Conservation (phyloP, 2,888 invertebrate genomes). For the Lochmaea capreae region DNA sequence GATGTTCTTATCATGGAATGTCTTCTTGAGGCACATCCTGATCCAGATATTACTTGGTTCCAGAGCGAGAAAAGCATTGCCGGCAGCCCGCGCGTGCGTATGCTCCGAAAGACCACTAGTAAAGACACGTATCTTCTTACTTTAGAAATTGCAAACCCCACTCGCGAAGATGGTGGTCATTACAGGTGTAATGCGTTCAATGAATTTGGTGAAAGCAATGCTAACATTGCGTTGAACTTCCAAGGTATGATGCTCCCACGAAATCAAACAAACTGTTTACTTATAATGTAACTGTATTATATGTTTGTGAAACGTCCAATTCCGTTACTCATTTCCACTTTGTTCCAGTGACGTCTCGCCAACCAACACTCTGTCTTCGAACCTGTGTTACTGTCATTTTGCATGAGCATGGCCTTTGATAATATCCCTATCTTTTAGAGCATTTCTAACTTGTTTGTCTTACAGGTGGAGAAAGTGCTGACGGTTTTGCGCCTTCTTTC, state of each 20-base stretch:
- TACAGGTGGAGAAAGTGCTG: slow-evolving; percentile 91
- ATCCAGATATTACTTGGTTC: slow-evolving; percentile 96
- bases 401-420: slow-evolving; percentile 66
- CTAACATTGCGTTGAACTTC: slow-evolving; percentile 99
- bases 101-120: slow-evolving; percentile 88
- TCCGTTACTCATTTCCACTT: slow-evolving; percentile 57
- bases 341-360: slow-evolving; percentile 57
- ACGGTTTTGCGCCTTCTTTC: slow-evolving; percentile 96
- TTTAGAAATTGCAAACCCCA: slow-evolving; percentile 94
- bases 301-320: slow-evolving; percentile 59
- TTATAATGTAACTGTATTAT: slow-evolving; percentile 48
- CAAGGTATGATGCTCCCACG: slow-evolving; percentile 80
- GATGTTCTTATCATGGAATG: slow-evolving; percentile 96
- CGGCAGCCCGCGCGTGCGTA: slow-evolving; percentile 88
- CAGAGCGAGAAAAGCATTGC: slow-evolving; percentile 87
- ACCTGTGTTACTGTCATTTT: slow-evolving; percentile 59
- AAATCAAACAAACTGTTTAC: slow-evolving; percentile 27
- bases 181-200: slow-evolving; percentile 99
- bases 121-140: slow-evolving; percentile 93
- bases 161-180: slow-evolving; percentile 96
- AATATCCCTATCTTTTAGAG: slow-evolving; percentile 53
- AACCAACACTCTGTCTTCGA: slow-evolving; percentile 52
- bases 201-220: slow-evolving; percentile 98
- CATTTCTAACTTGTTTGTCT: slow-evolving; percentile 56
- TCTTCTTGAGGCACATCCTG: slow-evolving; percentile 93